Percentiles rank a stretch among this genome's conserved stretches.
Conservation (phyloP, 2,797 vertebrate genomes). For the Lagodon rhomboides region DNA sequence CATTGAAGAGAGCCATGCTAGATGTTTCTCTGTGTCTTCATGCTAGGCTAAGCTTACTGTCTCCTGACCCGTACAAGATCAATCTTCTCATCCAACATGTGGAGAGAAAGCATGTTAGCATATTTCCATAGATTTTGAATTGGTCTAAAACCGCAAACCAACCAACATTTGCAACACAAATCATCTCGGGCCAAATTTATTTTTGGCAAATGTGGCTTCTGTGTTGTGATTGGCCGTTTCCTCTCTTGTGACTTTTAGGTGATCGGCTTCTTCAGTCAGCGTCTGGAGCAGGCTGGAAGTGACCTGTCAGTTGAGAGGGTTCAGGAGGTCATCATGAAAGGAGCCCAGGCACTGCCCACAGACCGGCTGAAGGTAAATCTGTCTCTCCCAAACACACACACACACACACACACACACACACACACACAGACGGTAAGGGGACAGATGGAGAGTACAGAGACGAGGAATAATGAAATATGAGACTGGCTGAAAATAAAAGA, state of each 20-base stretch:
- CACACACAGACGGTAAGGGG: conserved; percentile 14
- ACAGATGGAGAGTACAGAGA: conserved; percentile 21
- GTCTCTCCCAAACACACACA: neutral
- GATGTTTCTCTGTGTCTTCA: neutral
- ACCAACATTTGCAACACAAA: neutral
- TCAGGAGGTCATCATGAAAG: conserved; percentile 99
- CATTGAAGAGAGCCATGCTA: neutral
- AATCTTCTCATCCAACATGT: neutral
- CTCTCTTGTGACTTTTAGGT: conserved; percentile 83
- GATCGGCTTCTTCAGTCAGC: conserved; percentile 96
- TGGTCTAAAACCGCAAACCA: neutral
- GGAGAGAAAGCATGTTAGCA: neutral
- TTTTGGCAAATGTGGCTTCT: neutral
- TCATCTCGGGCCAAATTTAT: neutral
- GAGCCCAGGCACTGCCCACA: conserved; percentile 94
- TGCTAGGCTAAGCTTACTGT: neutral
- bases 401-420: conserved; percentile 11
- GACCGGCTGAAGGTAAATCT: conserved; percentile 93
- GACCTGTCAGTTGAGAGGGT: conserved; percentile 97
- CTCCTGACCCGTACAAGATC: neutral
- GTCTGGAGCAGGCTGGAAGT: conserved; percentile 93
- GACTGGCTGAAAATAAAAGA: conserved; percentile 28
- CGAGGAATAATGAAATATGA: conserved; percentile 46
- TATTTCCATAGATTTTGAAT: neutral
- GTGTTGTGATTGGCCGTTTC: conserved; percentile 44